A percentile compares a stretch with the other conserved stretches of the same genome.
Evolutionary conservation across 2,113 vertebrate species (phyloP).

Genomic region (Grallaria varia): DNA sequence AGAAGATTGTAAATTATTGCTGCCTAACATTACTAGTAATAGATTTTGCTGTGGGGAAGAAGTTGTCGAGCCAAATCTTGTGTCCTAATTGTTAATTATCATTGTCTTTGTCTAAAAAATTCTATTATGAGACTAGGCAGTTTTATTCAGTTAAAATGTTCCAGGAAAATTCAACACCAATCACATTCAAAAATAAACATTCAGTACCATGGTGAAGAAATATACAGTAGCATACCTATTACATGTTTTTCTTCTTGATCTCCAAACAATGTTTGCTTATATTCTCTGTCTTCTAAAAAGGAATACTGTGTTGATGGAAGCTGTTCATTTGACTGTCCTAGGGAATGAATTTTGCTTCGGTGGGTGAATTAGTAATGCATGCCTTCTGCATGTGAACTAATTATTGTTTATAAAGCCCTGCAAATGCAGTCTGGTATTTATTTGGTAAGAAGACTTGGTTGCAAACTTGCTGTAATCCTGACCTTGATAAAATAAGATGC

Average conservation of each 20-base stretch:
- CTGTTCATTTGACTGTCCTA: background rate
- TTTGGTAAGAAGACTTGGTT: background rate
- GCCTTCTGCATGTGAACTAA: background rate
- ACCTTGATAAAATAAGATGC: background rate
- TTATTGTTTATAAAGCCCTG: background rate
- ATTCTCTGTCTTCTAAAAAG: background rate
- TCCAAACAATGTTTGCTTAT: background rate
- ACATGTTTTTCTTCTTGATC: background rate
- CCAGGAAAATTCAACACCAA: background rate
- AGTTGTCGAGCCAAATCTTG: slow-evolving; percentile 8
- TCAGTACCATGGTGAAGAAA: background rate
- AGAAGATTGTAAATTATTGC: slow-evolving; percentile 36
- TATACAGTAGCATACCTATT: background rate
- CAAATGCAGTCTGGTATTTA: background rate
- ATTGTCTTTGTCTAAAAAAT: slow-evolving; percentile 50
- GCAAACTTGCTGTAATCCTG: background rate
- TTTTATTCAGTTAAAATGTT: slow-evolving; percentile 24
- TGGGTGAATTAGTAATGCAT: background rate
- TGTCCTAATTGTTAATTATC: slow-evolving; percentile 59
- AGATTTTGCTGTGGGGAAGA: slow-evolving; percentile 38
- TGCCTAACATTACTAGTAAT: slow-evolving; percentile 27
- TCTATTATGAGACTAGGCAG: slow-evolving; percentile 20
- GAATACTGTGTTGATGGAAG: background rate
- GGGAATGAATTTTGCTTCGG: background rate
- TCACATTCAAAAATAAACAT: background rate